A percentile compares a stretch with the other conserved stretches of the same genome.
These are phyloP conservation scores for Apamea monoglypha DNA, from an alignment of 2,888 invertebrate genomes.

Conservation along the genomic window DNA sequence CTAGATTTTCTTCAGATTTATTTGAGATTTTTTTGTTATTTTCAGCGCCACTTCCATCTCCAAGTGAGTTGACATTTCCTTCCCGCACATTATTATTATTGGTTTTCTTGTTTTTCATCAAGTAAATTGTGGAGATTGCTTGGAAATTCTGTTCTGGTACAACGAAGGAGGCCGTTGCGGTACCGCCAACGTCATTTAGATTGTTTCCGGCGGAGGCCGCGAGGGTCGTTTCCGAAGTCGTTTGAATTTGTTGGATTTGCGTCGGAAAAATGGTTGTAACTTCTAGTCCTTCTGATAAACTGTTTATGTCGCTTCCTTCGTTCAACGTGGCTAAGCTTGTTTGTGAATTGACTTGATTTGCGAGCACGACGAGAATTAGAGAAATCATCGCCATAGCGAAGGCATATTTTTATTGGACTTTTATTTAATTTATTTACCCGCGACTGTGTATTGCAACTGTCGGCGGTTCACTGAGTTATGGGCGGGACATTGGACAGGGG, in stretches of 20 bases:
- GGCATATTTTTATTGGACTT: conserved; percentile 68
- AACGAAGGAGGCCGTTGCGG: conserved; percentile 68
- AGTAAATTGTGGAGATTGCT: conserved; percentile 83
- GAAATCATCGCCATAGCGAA: conserved; percentile 76
- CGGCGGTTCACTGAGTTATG: conserved; percentile 73
- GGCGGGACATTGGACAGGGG: conserved; percentile 80
- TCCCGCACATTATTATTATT: conserved; percentile 74
- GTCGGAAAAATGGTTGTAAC: conserved; percentile 75
- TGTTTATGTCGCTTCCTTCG: conserved; percentile 74
- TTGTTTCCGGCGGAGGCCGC: conserved; percentile 85
- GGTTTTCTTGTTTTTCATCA: conserved; percentile 74
- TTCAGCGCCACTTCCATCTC: conserved; percentile 65
- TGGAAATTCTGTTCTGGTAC: conserved; percentile 82
- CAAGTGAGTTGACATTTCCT: conserved; percentile 75
- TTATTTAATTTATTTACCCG: conserved; percentile 57
- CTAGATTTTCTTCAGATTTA: conserved; percentile 50
- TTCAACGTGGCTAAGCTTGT: conserved; percentile 69
- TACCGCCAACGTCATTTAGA: conserved; percentile 80
- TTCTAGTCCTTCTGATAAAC: conserved; percentile 67
- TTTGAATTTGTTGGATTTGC: conserved; percentile 81
- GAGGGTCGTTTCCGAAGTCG: conserved; percentile 83
- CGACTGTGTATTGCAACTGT: conserved; percentile 71
- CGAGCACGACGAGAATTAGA: conserved; percentile 77
- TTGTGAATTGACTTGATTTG: conserved; percentile 76
- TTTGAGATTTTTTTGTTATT: conserved; percentile 58